These are phyloP conservation scores for Oconnorella tubifera DNA, from an alignment of 2,888 invertebrate genomes.

Conservation along the genomic window DNA sequence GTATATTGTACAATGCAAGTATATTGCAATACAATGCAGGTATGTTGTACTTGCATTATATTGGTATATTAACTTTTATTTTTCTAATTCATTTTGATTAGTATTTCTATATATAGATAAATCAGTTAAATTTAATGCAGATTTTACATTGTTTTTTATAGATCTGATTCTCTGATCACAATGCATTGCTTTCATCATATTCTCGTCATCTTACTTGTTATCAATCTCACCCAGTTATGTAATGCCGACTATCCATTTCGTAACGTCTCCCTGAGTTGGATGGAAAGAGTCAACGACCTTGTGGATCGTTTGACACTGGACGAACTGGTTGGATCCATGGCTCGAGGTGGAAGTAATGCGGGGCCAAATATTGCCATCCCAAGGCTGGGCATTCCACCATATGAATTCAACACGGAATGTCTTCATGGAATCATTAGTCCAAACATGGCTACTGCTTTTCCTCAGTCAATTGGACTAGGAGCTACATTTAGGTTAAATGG, in stretches of 20 bases:
- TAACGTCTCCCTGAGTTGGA: conserved; percentile 45
- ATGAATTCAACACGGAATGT: conserved; percentile 52
- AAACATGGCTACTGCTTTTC: conserved; percentile 43
- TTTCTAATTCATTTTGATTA: too few species aligned
- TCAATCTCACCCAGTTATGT: too few species aligned
- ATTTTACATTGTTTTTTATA: too few species aligned
- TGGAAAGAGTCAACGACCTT: conserved; percentile 44
- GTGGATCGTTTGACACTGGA: conserved; percentile 43
- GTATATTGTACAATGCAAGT: too few species aligned
- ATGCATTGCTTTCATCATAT: too few species aligned
- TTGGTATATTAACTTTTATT: too few species aligned
- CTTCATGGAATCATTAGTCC: conserved; percentile 45
- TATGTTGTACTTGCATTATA: too few species aligned
- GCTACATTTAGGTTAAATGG: conserved; percentile 49
- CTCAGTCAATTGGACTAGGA: conserved; percentile 48
- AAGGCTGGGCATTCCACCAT: conserved; percentile 46
- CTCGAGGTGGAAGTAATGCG: conserved; percentile 41
- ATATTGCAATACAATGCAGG: too few species aligned
- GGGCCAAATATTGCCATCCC: conserved; percentile 44
- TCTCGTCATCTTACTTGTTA: too few species aligned
- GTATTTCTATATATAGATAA: too few species aligned
- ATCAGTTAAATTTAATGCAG: too few species aligned
- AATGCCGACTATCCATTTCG: conserved; percentile 41
- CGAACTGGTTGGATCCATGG: conserved; percentile 42
- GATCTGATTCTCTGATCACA: too few species aligned